Evolutionary conservation across 2,888 invertebrate genomes (phyloP).

Genomic region (Zeuzera pyrina): DNA sequence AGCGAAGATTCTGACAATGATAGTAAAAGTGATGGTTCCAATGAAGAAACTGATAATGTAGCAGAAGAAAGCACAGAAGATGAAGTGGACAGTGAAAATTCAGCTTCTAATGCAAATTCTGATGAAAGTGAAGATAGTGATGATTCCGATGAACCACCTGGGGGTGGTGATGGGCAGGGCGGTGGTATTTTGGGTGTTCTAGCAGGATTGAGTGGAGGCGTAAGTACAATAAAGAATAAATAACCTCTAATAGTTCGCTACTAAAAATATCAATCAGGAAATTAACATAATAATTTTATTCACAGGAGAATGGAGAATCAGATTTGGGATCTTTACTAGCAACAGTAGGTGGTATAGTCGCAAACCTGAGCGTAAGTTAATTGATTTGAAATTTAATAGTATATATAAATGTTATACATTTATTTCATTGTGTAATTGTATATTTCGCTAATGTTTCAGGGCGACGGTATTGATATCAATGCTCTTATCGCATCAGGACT

Average conservation of each 20-base stretch:
- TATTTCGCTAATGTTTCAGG: conserved; percentile 43
- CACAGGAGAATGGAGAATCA: conserved; percentile 59
- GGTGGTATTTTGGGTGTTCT: conserved; percentile 59
- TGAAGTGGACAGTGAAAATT: conserved; percentile 21
- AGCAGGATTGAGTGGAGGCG: conserved; percentile 60
- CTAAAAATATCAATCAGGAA: neutral
- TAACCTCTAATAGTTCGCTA: neutral
- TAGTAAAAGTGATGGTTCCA: conserved; percentile 14
- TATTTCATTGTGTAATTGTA: conserved; percentile 1
- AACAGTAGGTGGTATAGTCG: conserved; percentile 58
- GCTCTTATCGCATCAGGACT: conserved; percentile 52
- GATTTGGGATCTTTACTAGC: conserved; percentile 59
- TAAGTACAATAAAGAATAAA: conserved; percentile 27
- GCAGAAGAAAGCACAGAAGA: conserved; percentile 30
- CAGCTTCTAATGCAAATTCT: conserved; percentile 22
- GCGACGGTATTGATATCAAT: conserved; percentile 61
- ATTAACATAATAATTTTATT: neutral
- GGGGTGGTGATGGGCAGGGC: conserved; percentile 55
- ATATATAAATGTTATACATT: conserved; percentile 3
- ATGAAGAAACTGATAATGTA: conserved; percentile 24
- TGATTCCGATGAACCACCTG: conserved; percentile 54
- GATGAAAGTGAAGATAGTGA: conserved; percentile 31
- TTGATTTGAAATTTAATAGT: neutral
- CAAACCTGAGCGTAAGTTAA: conserved; percentile 59
- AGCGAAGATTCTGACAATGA: conserved; percentile 17